Evolutionary conservation across 2,888 invertebrate species (phyloP).

Genomic region (Tipula vernalis): DNA sequence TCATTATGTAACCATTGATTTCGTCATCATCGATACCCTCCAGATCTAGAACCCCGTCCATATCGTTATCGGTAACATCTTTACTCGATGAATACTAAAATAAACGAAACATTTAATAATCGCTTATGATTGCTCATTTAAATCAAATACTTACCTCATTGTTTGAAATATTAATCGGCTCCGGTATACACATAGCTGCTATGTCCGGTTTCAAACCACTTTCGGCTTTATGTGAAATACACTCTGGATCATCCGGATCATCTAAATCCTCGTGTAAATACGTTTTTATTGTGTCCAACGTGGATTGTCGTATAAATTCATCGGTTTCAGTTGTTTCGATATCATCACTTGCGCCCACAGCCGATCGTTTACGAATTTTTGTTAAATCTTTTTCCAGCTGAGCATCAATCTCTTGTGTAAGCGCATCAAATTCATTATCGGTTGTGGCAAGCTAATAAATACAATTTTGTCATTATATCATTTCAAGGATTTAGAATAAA

Average conservation of each 20-base stretch:
- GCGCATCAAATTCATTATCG: slow-evolving; percentile 52
- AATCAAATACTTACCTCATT: not conserved
- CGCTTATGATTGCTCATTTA: not conserved
- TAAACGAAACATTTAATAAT: not conserved
- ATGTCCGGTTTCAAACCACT: slow-evolving; percentile 52
- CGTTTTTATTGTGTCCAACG: slow-evolving; percentile 35
- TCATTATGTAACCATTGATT: slow-evolving; percentile 73
- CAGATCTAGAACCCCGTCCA: slow-evolving; percentile 47
- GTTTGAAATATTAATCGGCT: slow-evolving; percentile 29
- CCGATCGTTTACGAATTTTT: slow-evolving; percentile 30
- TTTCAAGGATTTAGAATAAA: too few species aligned
- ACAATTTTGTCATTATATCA: not conserved
- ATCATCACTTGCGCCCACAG: slow-evolving; percentile 21
- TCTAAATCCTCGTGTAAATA: slow-evolving; percentile 26
- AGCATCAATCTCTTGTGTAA: slow-evolving; percentile 78
- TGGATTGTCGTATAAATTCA: slow-evolving; percentile 38
- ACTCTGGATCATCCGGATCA: slow-evolving; percentile 14
- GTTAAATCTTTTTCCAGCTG: slow-evolving; percentile 57
- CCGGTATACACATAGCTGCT: slow-evolving; percentile 62
- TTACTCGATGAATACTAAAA: not conserved
- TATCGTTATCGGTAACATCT: slow-evolving; percentile 19
- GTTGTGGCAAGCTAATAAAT: slow-evolving; percentile 38
- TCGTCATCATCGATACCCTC: slow-evolving; percentile 81
- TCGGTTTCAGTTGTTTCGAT: slow-evolving; percentile 34
- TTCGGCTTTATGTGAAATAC: slow-evolving; percentile 18